phyloP scores from a whole-genome alignment of 1,140 invertebrate species.

The Telenomus remus region DNA sequence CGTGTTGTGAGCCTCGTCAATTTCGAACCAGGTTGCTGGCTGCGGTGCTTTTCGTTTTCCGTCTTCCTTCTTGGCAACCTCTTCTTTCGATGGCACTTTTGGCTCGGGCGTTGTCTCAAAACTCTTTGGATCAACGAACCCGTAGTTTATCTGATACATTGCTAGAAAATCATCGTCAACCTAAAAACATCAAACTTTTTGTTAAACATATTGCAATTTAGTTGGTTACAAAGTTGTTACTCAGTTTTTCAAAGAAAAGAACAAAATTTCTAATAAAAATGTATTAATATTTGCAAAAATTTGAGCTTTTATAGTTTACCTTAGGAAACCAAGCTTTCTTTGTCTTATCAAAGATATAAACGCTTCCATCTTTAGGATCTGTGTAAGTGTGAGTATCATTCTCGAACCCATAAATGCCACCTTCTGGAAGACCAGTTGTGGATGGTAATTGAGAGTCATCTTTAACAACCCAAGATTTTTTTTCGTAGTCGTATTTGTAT shows the following conservation, averaged over 20 bases:
- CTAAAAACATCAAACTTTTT: constrained; percentile 64
- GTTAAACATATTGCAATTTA: constrained; percentile 1
- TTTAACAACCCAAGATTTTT: constrained; percentile 80
- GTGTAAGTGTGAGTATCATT: constrained; percentile 87
- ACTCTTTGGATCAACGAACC: constrained; percentile 76
- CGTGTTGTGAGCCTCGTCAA: constrained; percentile 93
- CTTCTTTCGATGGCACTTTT: constrained; percentile 19
- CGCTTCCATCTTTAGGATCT: constrained; percentile 89
- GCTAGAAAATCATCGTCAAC: constrained; percentile 98
- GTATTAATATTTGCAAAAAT: too few relatives aligned
- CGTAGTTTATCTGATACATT: constrained; percentile 96
- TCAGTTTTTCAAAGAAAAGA: too few relatives aligned
- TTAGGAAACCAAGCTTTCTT: constrained; percentile 98
- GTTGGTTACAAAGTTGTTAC: too few relatives aligned
- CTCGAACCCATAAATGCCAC: constrained; percentile 81
- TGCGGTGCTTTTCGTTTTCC: constrained; percentile 69
- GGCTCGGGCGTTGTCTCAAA: not conserved
- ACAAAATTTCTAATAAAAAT: too few relatives aligned
- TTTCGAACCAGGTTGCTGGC: constrained; percentile 90
- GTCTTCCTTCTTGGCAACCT: constrained; percentile 63
- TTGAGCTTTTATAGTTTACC: constrained; percentile 76
- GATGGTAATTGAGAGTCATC: constrained; percentile 62
- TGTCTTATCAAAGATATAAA: constrained; percentile 92
- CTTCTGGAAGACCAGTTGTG: constrained; percentile 64
- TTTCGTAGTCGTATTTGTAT: constrained; percentile 71